Base-by-base conservation (phyloP, 2,888 invertebrate species). In the Caenorhabditis wallacei region DNA sequence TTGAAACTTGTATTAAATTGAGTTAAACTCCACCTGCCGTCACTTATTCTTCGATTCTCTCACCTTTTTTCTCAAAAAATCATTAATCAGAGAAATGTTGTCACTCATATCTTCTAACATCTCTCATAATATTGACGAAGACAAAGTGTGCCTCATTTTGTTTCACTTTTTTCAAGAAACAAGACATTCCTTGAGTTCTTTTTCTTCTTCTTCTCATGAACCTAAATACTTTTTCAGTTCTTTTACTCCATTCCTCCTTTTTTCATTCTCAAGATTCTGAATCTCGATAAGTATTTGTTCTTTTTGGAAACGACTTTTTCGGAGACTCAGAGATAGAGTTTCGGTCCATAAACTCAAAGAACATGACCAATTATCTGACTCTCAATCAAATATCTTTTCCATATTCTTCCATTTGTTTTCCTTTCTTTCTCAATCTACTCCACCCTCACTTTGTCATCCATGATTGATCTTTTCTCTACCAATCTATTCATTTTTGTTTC, bases 321-420 rank as follows among this genome's bases (percentile, higher is more conserved):
- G 22, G 53, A 26, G 24, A 24, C 30, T 5, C 30, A 30, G 5
- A 51, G 35, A 40, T 24, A 66, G 53, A 78, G 61, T 53, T 59
- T 64, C 63, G 70, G 63, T 40, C 79, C 71, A 72, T 76, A 80
- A 80, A 80, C 72, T 46, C 48, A 16, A 22, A 37, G 71, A 79
- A 70, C 70, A 79, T 70, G 70, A 54, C 57, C 76, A 75, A 75
- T 68, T 66, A 76, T 68, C 66, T 48, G 53, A 56, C 57, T 57
- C 70, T 79, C 80, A 37, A 80, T 79, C 53, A 64, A 72, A 63
- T 51, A n/a, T n/a, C n/a, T n/a, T 35, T 40, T 20, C 24, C 37
- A 2, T 43, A 57, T 54, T 57, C 35, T 20, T 30, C 11, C 22
- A 18, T 56, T 40, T 61, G 35, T 48, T 74, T 35, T 59, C 51